These are phyloP conservation scores for Nemopilema nomurai DNA, from an alignment of 30 jellyfish, hydroid and myxozoan genomes.

Conservation along the genomic window DNA sequence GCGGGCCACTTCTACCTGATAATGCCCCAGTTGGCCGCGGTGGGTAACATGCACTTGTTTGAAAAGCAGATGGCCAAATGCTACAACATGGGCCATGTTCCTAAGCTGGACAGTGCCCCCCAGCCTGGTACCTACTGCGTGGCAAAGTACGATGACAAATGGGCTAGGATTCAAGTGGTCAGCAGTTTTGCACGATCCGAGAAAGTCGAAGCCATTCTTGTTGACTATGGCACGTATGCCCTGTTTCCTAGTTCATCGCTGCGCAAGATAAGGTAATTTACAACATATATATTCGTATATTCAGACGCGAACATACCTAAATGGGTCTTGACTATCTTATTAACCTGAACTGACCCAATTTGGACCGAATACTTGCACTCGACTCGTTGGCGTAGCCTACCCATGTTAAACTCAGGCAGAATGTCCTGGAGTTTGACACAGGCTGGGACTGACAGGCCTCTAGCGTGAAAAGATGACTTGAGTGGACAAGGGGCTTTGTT, in stretches of 20 bases:
- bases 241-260: slow-evolving; percentile 26
- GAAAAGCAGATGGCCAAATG: slow-evolving; percentile 12
- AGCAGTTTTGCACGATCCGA: not conserved
- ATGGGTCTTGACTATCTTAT: too few relatives aligned
- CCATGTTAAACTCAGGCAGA: too few relatives aligned
- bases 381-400: too few relatives aligned
- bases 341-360: too few relatives aligned
- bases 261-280: slow-evolving; percentile 48
- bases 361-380: too few relatives aligned
- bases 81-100: slow-evolving; percentile 41
- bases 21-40: slow-evolving; percentile 13
- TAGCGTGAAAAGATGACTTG: too few relatives aligned
- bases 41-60: slow-evolving; percentile 3
- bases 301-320: too few relatives aligned
- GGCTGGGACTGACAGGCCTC: too few relatives aligned
- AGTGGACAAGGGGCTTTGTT: too few relatives aligned
- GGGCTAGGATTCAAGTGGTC: slow-evolving; percentile 62
- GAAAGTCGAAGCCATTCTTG: slow-evolving; percentile 46
- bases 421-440: too few relatives aligned
- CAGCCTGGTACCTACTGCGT: slow-evolving; percentile 57
- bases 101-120: slow-evolving; percentile 16
- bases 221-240: slow-evolving; percentile 52
- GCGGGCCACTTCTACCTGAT: slow-evolving; percentile 66
- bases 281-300: too few relatives aligned
- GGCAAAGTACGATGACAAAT: slow-evolving; percentile 20